phyloP scores from a whole-genome alignment of 2,113 vertebrate genomes.

The Sylvietta virens region DNA sequence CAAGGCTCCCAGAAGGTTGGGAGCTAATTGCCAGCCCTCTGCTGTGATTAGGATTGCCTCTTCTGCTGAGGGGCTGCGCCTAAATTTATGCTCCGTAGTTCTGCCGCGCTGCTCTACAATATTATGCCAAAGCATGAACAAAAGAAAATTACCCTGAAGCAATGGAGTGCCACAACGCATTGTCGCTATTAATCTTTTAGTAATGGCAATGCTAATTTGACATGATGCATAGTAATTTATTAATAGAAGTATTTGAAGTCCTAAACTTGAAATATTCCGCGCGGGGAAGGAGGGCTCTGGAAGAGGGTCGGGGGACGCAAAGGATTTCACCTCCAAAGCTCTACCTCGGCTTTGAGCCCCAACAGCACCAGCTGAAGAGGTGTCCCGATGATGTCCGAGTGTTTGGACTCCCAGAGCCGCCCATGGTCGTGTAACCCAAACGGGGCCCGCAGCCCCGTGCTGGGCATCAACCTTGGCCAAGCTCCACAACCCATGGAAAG shows the following conservation, averaged over 20 bases:
- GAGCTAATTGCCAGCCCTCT: conserved; percentile 43
- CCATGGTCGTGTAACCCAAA: not conserved
- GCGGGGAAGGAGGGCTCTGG: not conserved
- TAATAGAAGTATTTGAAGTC: conserved; percentile 59
- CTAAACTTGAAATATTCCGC: conserved; percentile 2
- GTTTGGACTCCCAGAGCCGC: not conserved
- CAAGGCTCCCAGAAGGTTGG: not conserved
- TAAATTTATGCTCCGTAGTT: conserved; percentile 16
- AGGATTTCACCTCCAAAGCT: not conserved
- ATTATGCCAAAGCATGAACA: conserved; percentile 67
- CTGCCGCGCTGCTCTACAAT: not conserved
- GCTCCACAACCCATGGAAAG: fast-evolving
- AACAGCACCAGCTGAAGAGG: fast-evolving
- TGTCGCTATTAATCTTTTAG: conserved; percentile 65
- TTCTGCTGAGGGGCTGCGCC: conserved; percentile 30
- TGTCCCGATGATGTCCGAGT: fast-evolving
- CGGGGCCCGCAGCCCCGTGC: fast-evolving
- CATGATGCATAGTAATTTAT: conserved; percentile 66
- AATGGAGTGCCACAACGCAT: conserved; percentile 58
- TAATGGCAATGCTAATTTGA: conserved; percentile 68
- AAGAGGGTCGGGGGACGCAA: not conserved
- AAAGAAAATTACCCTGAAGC: conserved; percentile 68
- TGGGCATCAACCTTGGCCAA: not conserved
- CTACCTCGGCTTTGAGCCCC: not conserved
- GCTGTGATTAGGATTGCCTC: conserved; percentile 44